Evolutionary conservation across 2,113 vertebrate species (phyloP).

Genomic region (Mobula birostris): DNA sequence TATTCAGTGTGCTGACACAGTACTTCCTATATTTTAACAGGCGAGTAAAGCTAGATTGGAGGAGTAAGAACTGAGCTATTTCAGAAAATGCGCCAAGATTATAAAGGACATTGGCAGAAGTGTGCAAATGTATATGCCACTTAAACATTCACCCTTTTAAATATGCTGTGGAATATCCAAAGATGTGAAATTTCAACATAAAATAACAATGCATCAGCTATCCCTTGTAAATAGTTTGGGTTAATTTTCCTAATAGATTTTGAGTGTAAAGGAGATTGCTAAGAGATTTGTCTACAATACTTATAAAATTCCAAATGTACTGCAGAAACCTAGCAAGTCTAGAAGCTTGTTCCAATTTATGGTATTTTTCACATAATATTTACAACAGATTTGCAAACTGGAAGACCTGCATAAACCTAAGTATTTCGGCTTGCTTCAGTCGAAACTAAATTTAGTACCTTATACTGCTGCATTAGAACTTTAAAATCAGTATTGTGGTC

Average conservation of each 20-base stretch:
- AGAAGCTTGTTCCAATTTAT: background rate
- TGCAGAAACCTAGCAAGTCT: background rate
- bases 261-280: background rate
- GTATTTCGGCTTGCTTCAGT: background rate
- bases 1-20: background rate
- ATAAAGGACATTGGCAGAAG: background rate
- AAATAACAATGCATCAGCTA: background rate
- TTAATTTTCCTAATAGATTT: background rate
- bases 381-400: background rate
- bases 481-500: background rate
- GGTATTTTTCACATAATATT: background rate
- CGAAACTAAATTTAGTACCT: background rate
- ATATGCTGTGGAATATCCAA: background rate
- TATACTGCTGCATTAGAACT: background rate
- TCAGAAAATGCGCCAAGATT: background rate
- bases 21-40: background rate
- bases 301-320: background rate
- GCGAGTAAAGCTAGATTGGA: background rate
- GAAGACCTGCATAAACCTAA: background rate
- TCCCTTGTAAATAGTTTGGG: background rate
- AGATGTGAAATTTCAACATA: background rate
- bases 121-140: background rate
- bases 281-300: background rate
- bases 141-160: background rate
- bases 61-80: background rate